Evolutionary conservation across 2,888 invertebrate species (phyloP).

Genomic region (Coenonympha arcania): DNA sequence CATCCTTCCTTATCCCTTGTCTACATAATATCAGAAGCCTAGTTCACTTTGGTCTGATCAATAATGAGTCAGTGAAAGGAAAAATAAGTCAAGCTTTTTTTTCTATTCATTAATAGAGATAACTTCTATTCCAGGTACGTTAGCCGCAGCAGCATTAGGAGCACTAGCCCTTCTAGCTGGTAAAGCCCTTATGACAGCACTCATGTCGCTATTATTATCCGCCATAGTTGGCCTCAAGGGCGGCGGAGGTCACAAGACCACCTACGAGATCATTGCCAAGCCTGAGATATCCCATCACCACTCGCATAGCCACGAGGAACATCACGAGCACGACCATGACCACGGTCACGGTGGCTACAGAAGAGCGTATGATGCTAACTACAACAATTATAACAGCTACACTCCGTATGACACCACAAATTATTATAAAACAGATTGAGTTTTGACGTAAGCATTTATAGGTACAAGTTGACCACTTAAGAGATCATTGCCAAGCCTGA

Average conservation of each 20-base stretch:
- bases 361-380: constrained; percentile 65
- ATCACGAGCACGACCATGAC: constrained; percentile 69
- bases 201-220: constrained; percentile 84
- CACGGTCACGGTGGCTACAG: constrained; percentile 73
- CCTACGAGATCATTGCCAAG: constrained; percentile 88
- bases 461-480: constrained; percentile 70
- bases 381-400: constrained; percentile 61
- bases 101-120: background rate
- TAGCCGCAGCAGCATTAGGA: constrained; percentile 82
- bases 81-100: background rate
- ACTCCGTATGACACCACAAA: constrained; percentile 58
- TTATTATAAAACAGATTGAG: constrained; percentile 21
- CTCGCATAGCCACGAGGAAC: constrained; percentile 80
- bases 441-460: background rate
- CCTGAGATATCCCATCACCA: constrained; percentile 83
- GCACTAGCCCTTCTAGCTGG: constrained; percentile 84
- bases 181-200: constrained; percentile 87
- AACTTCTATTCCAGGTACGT: constrained; percentile 68
- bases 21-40: too few species aligned
- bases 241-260: constrained; percentile 78
- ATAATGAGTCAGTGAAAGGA: too few species aligned
- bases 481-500: constrained; percentile 89
- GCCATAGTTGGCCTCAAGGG: constrained; percentile 85
- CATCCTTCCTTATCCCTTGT: too few species aligned
- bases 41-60: too few species aligned